phyloP scores from a whole-genome alignment of 35 echinoderm and acorn worm species.

The Apostichopus japonicus region DNA sequence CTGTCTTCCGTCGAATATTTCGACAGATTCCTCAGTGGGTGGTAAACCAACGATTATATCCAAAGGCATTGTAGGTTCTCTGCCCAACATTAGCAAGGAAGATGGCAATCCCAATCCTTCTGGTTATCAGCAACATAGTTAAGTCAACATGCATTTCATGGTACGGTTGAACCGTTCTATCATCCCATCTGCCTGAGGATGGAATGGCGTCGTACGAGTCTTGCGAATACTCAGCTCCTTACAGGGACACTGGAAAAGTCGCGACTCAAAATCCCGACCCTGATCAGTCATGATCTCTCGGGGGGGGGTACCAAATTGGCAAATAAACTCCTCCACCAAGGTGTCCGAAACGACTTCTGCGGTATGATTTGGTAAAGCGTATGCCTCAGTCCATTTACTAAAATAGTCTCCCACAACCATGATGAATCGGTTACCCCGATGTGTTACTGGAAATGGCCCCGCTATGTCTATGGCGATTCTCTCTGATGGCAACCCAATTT shows the following conservation, averaged over 20 bases:
- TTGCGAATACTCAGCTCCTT: conserved; percentile 32
- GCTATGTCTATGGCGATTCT: conserved; percentile 52
- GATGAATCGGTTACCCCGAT: conserved; percentile 58
- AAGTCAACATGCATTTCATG: conserved; percentile 33
- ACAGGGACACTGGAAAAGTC: conserved; percentile 39
- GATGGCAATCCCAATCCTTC: conserved; percentile 29
- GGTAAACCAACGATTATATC: neutral
- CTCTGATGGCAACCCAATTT: conserved; percentile 25
- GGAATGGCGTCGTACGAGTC: conserved; percentile 36
- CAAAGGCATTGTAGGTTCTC: conserved; percentile 7
- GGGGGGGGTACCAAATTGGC: conserved; percentile 61
- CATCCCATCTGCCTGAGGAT: neutral
- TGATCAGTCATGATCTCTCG: conserved; percentile 68
- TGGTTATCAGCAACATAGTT: conserved; percentile 15
- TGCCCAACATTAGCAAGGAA: conserved; percentile 40
- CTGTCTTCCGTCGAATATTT: no score
- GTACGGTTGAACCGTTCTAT: conserved; percentile 68
- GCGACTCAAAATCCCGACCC: conserved; percentile 73
- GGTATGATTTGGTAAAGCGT: conserved; percentile 31
- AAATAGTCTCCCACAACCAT: conserved; percentile 78
- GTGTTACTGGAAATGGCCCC: conserved; percentile 54
- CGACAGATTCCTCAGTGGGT: no score
- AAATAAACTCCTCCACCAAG: conserved; percentile 70
- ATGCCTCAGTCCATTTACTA: conserved; percentile 65
- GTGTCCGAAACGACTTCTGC: conserved; percentile 46